Percentiles rank a stretch among this genome's conserved stretches.
Conservation (phyloP, 1,140 invertebrate species). For the Scaptomyza graminum region DNA sequence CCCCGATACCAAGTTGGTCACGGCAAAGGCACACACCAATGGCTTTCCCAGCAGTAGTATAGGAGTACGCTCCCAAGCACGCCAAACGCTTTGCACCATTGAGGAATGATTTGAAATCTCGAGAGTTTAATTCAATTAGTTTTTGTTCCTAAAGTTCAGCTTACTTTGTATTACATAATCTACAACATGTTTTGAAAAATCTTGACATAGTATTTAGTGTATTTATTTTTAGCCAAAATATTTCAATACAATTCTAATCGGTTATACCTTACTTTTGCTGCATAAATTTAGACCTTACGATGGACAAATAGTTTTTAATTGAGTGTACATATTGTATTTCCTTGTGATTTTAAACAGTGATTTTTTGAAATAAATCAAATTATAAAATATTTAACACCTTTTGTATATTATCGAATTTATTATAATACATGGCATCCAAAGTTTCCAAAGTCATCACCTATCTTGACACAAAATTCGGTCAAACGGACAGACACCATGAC, state of each 20-base stretch:
- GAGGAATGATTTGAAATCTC: conserved; percentile 54
- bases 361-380: conserved; percentile 31
- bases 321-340: conserved; percentile 16
- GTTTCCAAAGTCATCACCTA: too few species aligned
- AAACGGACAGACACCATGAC: too few species aligned
- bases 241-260: neutral
- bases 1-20: conserved; percentile 32
- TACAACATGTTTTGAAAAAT: neutral
- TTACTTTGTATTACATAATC: conserved; percentile 12
- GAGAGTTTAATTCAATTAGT: conserved; percentile 6
- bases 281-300: neutral
- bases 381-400: neutral
- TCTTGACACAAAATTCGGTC: too few species aligned
- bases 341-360: conserved; percentile 41
- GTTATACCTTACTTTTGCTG: neutral
- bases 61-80: conserved; percentile 43
- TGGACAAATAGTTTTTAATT: neutral
- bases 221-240: neutral
- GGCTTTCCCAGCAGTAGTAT: conserved; percentile 46
- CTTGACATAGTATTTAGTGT: neutral
- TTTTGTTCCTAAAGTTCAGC: conserved; percentile 28
- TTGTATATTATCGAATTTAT: too few species aligned
- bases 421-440: too few species aligned
- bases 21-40: conserved; percentile 27
- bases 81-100: conserved; percentile 75